Evolutionary conservation across 2,113 vertebrate genomes (phyloP).

Genomic region (Cinclus mexicanus): DNA sequence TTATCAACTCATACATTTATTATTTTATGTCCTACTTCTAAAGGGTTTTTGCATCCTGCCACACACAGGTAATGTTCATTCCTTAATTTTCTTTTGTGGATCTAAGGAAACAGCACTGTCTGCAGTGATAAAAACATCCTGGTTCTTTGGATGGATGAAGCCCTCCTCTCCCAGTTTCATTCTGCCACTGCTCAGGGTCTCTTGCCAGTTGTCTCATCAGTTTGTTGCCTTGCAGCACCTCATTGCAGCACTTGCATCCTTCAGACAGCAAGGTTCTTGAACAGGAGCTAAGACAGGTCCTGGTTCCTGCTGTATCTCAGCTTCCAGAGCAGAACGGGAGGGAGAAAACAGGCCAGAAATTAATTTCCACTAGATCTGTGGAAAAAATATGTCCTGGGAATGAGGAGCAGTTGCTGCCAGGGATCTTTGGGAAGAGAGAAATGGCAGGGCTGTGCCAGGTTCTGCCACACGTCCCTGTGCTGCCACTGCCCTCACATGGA

Average conservation of each 20-base stretch:
- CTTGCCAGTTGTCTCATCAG: background rate
- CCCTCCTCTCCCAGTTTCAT: background rate
- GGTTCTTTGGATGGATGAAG: background rate
- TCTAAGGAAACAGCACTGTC: background rate
- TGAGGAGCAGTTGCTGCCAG: background rate
- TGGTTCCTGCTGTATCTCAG: background rate
- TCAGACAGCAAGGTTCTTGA: background rate
- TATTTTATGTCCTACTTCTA: background rate
- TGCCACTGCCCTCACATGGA: background rate
- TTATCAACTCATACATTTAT: background rate
- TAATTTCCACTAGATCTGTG: background rate
- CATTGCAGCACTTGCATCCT: background rate
- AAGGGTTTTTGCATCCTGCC: background rate
- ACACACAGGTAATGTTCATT: background rate
- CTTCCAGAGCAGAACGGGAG: background rate
- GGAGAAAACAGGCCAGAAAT: background rate
- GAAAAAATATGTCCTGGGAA: background rate
- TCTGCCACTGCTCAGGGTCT: background rate
- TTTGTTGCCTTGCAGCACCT: background rate
- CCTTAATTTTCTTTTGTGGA: background rate
- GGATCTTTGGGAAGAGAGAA: background rate
- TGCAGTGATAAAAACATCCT: background rate
- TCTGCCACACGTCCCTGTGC: background rate
- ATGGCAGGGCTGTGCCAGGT: fast-evolving
- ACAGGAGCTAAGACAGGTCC: background rate